Conservation (phyloP, 2,888 invertebrate genomes). For the Pimpla rufipes region DNA sequence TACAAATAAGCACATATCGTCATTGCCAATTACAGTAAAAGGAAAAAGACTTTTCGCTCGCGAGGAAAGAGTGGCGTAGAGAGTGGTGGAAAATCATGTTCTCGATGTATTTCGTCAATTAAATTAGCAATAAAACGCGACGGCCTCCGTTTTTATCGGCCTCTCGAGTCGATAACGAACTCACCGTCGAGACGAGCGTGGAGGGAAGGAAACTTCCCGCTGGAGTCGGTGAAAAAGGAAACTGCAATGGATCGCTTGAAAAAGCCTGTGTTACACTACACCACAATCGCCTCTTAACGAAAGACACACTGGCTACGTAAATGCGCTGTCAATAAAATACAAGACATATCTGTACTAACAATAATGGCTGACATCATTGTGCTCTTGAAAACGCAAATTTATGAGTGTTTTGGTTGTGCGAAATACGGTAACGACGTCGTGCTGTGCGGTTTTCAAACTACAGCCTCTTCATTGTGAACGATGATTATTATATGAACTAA, state of each 20-base stretch:
- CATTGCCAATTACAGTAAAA: slow-evolving; percentile 39
- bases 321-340: slow-evolving; percentile 45
- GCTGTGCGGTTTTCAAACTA: not conserved
- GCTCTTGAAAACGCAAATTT: slow-evolving; percentile 37
- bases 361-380: not conserved
- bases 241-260: slow-evolving; percentile 6
- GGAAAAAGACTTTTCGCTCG: slow-evolving; percentile 14
- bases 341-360: slow-evolving; percentile 56
- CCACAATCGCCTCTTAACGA: slow-evolving; percentile 3
- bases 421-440: slow-evolving; percentile 10
- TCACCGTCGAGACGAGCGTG: slow-evolving; percentile 17
- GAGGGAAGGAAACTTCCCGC: slow-evolving; percentile 15
- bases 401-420: slow-evolving; percentile 2
- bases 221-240: slow-evolving; percentile 51
- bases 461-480: not conserved
- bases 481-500: not conserved
- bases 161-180: slow-evolving; percentile 49
- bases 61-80: not conserved
- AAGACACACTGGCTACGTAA: slow-evolving; percentile 14
- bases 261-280: slow-evolving; percentile 48
- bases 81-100: slow-evolving; percentile 32
- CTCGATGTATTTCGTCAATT: slow-evolving; percentile 64
- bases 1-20: slow-evolving; percentile 51
- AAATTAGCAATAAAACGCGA: slow-evolving; percentile 65
- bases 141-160: slow-evolving; percentile 32